Base-by-base conservation (phyloP, 2,797 vertebrate genomes). In the Apogon hyalosoma region DNA sequence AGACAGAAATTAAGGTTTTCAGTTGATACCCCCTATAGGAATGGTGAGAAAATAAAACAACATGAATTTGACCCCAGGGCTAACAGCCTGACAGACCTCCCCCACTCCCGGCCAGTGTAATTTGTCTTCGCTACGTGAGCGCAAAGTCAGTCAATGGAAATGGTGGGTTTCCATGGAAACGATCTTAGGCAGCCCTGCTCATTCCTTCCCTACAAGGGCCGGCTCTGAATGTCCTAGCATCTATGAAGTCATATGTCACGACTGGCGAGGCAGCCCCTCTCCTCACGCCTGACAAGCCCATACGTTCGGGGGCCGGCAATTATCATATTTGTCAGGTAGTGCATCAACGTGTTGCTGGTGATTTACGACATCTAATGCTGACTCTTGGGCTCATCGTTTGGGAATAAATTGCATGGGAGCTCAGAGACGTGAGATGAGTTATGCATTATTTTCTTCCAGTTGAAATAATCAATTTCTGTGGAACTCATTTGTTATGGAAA, bases 131-230 rank as follows among this genome's bases (percentile, higher is more conserved):
- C 91, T 92, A 94, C 92, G 90, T 92, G 92, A 92, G 92, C 84
- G 88, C 88, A 87, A 90, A 94, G 87, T 89, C 91, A 93, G 92
- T 94, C 91, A 93, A 93, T 94, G 92, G 93, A 93, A 94, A 93
- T 87, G 87, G 74, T 87, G 81, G 84, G 93, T 94, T 94, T 77
- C 92, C 89, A 93, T 93, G 92, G 93, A 89, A 93, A 94, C 93
- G 85, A 85, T 90, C 89, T 89, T 70, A 65, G 79, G 88, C 89
- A 91, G 91, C 77, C 83, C 84, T 72, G 79, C 83, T 87, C 81
- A 82, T 89, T 63, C 62, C 68, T 15, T 59, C 39, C 59, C 73
- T 52, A 69, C 75, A 69, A 82, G 69, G 87, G 83, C 87, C 81
- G 73, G 63, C 69, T 85, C 79, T 84, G 86, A 88, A 86, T 88